Base-by-base conservation (phyloP, 2,888 invertebrate genomes). In the Hypselothyrea guttata region DNA sequence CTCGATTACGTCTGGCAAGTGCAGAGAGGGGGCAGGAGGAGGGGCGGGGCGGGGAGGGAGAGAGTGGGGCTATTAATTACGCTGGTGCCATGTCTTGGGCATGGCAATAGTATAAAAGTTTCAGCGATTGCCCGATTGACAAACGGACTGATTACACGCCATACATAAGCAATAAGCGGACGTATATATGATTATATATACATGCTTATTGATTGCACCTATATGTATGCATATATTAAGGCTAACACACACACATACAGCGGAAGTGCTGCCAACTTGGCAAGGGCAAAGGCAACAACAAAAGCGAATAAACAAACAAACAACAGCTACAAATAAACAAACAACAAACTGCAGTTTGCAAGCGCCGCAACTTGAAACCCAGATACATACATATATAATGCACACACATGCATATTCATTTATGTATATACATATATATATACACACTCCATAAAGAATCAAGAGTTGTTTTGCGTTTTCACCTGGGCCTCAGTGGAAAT, bases 401-500 rank as follows among this genome's bases (percentile, higher is more conserved):
- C 22, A 22, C 22, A 22, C 22, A 22, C 22, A 4, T 5, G 22
- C 22, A 22, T n/a, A n/a, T n/a, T n/a, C n/a, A n/a, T n/a, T n/a
- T n/a, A n/a, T n/a, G n/a, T n/a, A n/a, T n/a, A n/a, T 5, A 22
- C 22, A 22, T 5, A 22, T 5, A 4, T 5, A 5, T 5, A 22
- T 5, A 22, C 22, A 22, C 22, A 22, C 22, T 22, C 22, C 33
- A n/a, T 33, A n/a, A 33, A 33, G 9, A 37, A 47, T n/a, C 8
- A 28, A 38, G 48, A 33, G 45, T 18, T 35, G 35, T 13, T 13
- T 9, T 18, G 38, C 18, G 18, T 41, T 60, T 65, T 56, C 82
- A 76, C 74, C 62, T 84, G 81, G 31, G 58, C 15, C 42, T 46
- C 54, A 30, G 28, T 59, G 49, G 48, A 67, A 67, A 71, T 56